Evolutionary conservation across 92 coral and sea anemone genomes (phyloP).

Genomic region (Muricea muricata): DNA sequence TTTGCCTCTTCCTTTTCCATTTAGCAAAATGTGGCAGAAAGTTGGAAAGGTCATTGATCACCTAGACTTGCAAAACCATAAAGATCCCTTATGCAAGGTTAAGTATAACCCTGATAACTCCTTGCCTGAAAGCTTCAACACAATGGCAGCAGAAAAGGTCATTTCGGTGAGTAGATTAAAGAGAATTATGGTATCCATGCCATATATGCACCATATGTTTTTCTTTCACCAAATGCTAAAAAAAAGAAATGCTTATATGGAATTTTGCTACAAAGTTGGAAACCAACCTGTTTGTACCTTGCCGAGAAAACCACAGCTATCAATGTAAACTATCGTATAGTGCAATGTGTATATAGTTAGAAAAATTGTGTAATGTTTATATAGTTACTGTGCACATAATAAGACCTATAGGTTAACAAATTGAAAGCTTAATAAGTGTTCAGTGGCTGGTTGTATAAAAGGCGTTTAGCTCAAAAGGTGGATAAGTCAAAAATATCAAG

Average conservation of each 20-base stretch:
- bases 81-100: conserved; percentile 35
- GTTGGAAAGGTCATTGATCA: neutral
- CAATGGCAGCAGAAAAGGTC: conserved; percentile 59
- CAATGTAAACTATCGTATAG: too few species aligned
- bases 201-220: conserved; percentile 45
- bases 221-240: conserved; percentile 52
- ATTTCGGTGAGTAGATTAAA: conserved; percentile 56
- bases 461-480: too few species aligned
- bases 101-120: conserved; percentile 24
- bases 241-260: conserved; percentile 42
- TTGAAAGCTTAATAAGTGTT: too few species aligned
- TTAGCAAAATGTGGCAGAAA: neutral
- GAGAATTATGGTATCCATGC: conserved; percentile 46
- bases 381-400: too few species aligned
- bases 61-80: conserved; percentile 19
- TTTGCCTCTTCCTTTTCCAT: neutral
- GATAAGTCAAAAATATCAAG: too few species aligned
- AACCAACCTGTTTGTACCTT: conserved; percentile 19
- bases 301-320: too few species aligned
- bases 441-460: too few species aligned
- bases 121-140: conserved; percentile 28
- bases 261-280: conserved; percentile 42
- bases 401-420: too few species aligned
- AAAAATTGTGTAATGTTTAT: too few species aligned
- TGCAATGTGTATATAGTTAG: too few species aligned